Percentiles rank a stretch among this genome's conserved stretches.
These are phyloP conservation scores for Lutraria rhynchaena DNA, from an alignment of 1,140 invertebrate species.

Conservation along the genomic window DNA sequence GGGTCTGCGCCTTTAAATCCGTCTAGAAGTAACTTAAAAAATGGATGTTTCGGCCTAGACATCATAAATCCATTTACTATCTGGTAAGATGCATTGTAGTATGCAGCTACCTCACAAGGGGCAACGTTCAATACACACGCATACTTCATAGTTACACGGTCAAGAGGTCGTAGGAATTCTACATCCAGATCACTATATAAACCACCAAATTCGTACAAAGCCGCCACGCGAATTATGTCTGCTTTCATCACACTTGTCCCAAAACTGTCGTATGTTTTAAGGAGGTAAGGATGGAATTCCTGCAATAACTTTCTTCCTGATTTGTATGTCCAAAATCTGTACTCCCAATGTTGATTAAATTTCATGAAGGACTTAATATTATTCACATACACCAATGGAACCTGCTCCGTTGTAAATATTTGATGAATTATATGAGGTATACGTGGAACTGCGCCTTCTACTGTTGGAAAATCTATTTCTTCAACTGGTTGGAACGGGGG, in stretches of 20 bases:
- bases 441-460: not conserved
- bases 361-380: constrained; percentile 14
- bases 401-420: not conserved
- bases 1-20: constrained; percentile 61
- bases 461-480: constrained; percentile 16
- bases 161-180: constrained; percentile 67
- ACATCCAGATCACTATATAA: constrained; percentile 76
- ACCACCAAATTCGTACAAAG: constrained; percentile 74
- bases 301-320: constrained; percentile 65
- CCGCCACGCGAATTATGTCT: constrained; percentile 71
- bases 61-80: constrained; percentile 65
- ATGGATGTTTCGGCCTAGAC: constrained; percentile 71
- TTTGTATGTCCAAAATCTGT: constrained; percentile 77
- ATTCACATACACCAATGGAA: not conserved
- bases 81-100: not conserved
- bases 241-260: constrained; percentile 66
- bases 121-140: constrained; percentile 72
- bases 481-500: constrained; percentile 10
- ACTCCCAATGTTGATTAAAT: constrained; percentile 68
- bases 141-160: constrained; percentile 64
- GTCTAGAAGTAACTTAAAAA: constrained; percentile 68
- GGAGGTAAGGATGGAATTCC: constrained; percentile 65
- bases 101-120: constrained; percentile 67
- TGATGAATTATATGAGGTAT: constrained; percentile 47
- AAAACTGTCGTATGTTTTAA: constrained; percentile 69